A percentile compares a stretch with the other conserved stretches of the same genome.
Conservation (phyloP, 2,888 invertebrate genomes). For the Labia minor region DNA sequence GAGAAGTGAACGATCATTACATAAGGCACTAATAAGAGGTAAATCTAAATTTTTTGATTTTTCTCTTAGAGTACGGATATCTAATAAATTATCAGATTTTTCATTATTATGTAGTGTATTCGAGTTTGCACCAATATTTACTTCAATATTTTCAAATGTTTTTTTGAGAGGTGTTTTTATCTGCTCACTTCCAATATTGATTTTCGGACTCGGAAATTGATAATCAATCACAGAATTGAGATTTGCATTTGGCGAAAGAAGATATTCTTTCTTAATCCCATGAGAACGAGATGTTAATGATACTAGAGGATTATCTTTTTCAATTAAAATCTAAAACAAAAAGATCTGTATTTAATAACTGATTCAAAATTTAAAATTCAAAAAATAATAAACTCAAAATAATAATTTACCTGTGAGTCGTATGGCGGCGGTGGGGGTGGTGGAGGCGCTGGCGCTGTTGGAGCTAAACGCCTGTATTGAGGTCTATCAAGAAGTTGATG, state of each 20-base stretch:
- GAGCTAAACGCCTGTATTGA: slow-evolving; percentile 29
- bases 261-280: not conserved
- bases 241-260: not conserved
- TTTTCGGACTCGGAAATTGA: not conserved
- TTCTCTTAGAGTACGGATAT: slow-evolving; percentile 73
- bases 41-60: slow-evolving; percentile 82
- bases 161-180: not conserved
- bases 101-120: slow-evolving; percentile 8
- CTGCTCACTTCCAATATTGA: not conserved
- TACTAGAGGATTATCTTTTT: not conserved
- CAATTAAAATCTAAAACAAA: not conserved
- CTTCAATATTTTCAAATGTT: not conserved
- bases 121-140: not conserved
- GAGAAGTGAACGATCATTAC: slow-evolving; percentile 80
- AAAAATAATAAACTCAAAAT: no score
- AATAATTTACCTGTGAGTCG: slow-evolving; percentile 33
- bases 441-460: slow-evolving; percentile 37
- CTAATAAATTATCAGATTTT: slow-evolving; percentile 41
- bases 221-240: not conserved
- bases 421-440: slow-evolving; percentile 44
- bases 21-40: slow-evolving; percentile 84
- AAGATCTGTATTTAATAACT: no score
- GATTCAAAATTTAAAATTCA: no score
- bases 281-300: not conserved
- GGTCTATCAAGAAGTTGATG: slow-evolving; percentile 24